Conservation (phyloP, 2,797 vertebrate species). For the Triplophysa yarkandensis region DNA sequence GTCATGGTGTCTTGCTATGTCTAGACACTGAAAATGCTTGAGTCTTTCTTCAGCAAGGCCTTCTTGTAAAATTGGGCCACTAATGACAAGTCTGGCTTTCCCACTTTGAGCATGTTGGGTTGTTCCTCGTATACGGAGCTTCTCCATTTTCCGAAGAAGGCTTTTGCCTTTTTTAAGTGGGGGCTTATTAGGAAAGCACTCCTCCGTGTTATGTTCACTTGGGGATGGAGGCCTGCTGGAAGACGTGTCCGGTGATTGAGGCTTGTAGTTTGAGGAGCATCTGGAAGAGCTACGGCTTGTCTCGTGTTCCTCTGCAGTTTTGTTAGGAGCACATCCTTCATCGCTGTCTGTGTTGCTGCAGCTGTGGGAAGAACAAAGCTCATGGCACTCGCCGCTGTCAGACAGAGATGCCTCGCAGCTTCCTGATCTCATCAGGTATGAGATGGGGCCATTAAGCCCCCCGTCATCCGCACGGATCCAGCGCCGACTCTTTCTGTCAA, state of each 20-base stretch:
- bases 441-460: conserved; percentile 61
- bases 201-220: conserved; percentile 68
- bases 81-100: conserved; percentile 61
- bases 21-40: conserved; percentile 70
- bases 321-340: conserved; percentile 38
- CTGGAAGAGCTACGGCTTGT: conserved; percentile 74
- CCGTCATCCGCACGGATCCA: conserved; percentile 75
- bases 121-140: conserved; percentile 72
- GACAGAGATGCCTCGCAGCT: conserved; percentile 52
- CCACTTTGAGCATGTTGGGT: conserved; percentile 54
- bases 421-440: conserved; percentile 43
- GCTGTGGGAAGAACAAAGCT: conserved; percentile 78
- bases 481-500: conserved; percentile 69
- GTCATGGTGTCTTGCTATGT: conserved; percentile 67
- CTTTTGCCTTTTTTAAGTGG: conserved; percentile 72
- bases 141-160: conserved; percentile 86
- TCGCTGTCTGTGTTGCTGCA: conserved; percentile 82
- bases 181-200: conserved; percentile 68
- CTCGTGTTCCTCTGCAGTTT: conserved; percentile 59
- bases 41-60: conserved; percentile 73
- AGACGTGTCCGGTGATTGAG: conserved; percentile 66
- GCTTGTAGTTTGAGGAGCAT: conserved; percentile 73
- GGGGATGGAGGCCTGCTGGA: conserved; percentile 72
- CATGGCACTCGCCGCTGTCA: conserved; percentile 69
- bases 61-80: conserved; percentile 75